A percentile compares a stretch with the other conserved stretches of the same genome.
phyloP scores from a whole-genome alignment of 1,140 invertebrate species.

The Oscheius sp. region DNA sequence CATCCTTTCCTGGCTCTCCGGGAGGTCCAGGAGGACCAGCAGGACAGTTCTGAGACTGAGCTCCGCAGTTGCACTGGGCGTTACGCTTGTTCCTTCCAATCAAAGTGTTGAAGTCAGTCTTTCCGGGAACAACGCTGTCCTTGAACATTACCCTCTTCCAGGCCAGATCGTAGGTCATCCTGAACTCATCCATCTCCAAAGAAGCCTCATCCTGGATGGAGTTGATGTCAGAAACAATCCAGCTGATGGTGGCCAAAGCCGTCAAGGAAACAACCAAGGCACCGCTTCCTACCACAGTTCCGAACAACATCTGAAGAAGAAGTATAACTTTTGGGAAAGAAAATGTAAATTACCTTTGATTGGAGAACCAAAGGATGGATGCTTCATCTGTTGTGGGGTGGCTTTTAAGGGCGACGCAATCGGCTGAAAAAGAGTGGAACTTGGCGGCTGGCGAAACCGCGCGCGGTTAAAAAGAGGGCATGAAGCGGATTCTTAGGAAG shows the following conservation, averaged over 20 bases:
- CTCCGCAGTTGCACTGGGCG: conserved; percentile 25
- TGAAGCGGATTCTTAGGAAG: too few species aligned
- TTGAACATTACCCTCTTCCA: conserved; percentile 2
- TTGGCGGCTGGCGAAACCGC: too few species aligned
- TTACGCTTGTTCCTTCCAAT: conserved; percentile 22
- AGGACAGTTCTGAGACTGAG: conserved; percentile 15
- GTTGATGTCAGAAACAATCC: background rate
- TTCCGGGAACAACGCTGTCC: background rate
- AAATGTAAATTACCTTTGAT: too few species aligned
- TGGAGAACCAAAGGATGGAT: too few species aligned
- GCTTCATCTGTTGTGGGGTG: too few species aligned
- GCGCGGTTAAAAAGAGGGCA: too few species aligned
- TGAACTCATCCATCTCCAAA: background rate
- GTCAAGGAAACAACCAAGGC: background rate
- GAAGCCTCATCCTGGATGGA: background rate
- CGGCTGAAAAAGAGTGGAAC: too few species aligned
- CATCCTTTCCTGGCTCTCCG: conserved; percentile 9
- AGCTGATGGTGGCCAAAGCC: background rate
- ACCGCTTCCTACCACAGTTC: background rate
- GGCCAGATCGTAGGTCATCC: conserved; percentile 2
- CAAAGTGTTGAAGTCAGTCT: background rate
- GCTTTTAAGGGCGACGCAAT: too few species aligned
- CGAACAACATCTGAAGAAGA: conserved; percentile 7
- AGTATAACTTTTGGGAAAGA: too few species aligned
- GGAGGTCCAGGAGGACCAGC: conserved; percentile 26